These are phyloP conservation scores for Drosophila miranda DNA, from an alignment of 1,140 invertebrate species.

Conservation along the genomic window DNA sequence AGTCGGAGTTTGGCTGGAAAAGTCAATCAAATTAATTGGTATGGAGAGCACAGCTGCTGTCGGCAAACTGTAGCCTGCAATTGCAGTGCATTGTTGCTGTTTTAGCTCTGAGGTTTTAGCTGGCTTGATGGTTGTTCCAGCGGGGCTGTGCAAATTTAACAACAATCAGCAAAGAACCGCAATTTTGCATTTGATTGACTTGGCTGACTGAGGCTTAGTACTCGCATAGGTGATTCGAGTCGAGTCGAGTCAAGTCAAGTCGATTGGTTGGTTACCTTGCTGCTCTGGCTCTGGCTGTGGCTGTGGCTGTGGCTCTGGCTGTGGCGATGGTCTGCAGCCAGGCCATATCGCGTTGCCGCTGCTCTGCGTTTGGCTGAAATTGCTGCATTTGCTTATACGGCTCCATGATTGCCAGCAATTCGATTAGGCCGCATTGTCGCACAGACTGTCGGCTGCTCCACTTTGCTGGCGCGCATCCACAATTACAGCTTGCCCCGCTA, in stretches of 20 bases:
- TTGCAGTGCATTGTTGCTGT: slow-evolving; percentile 11
- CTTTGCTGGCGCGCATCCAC: slow-evolving; percentile 57
- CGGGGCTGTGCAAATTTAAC: slow-evolving; percentile 68
- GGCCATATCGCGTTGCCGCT: slow-evolving; percentile 73
- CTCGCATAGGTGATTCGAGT: slow-evolving; percentile 30
- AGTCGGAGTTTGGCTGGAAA: slow-evolving; percentile 27
- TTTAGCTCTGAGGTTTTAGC: slow-evolving; percentile 10
- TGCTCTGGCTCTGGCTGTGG: slow-evolving; percentile 25
- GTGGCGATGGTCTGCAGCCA: slow-evolving; percentile 49
- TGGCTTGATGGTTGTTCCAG: slow-evolving; percentile 21
- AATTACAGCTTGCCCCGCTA: slow-evolving; percentile 19
- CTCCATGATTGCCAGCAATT: slow-evolving; percentile 78
- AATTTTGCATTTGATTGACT: slow-evolving; percentile 82
- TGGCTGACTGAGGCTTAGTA: slow-evolving; percentile 61
- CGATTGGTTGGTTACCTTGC: slow-evolving; percentile 41
- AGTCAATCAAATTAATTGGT: slow-evolving; percentile 72
- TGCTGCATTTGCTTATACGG: slow-evolving; percentile 79
- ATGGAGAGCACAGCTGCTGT: slow-evolving; percentile 43
- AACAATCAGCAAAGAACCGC: slow-evolving; percentile 78
- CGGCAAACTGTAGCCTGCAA: slow-evolving; percentile 53
- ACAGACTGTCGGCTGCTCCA: slow-evolving; percentile 52
- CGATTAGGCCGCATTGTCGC: slow-evolving; percentile 60
- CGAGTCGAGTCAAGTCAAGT: slow-evolving; percentile 36
- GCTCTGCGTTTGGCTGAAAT: slow-evolving; percentile 73
- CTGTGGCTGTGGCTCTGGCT: slow-evolving; percentile 21